Base-by-base conservation (phyloP, 2,797 vertebrate species). In the Sebastes alutus region DNA sequence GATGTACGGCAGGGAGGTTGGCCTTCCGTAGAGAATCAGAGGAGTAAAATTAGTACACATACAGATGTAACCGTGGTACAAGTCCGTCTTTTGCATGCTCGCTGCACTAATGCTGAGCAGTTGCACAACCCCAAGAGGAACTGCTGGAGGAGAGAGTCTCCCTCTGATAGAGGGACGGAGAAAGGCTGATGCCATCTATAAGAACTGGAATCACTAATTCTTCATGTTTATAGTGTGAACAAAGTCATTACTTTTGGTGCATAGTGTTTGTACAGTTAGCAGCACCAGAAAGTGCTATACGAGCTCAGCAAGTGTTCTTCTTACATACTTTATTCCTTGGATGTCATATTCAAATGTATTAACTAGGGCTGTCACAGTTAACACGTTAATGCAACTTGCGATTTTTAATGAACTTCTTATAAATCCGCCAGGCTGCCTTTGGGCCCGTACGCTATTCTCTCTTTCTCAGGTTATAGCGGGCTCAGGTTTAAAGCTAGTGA, bases 1-100 rank as follows among this genome's bases (percentile, higher is more conserved):
- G 87, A 91, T 81, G 78, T 81, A 72, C 80, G 42, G 87, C 66
- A 4, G 81, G 70, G 85, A 89, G 86, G 74, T 75, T 59, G 46
- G 84, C 75, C 81, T 55, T 85, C 78, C 75, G 5, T 46, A 3
- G 87, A 87, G 89, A 85, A 49, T 72, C 72, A 54, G 65, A 6
- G 49, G 79, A 77, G 80, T 49, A 72, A 80, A 82, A 87, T 80
- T 67, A 79, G 87, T 42, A 32, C 73, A 77, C 78, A 56, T 62
- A n/a, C 82, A 86, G 75, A 88, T 81, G 82, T 62, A 32, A 78
- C 66, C 56, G 77, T 74, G 62, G 79, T 71, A 33, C 58, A 3
- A 49, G 59, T 67, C 72, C 73, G n/a, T 80, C 70, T 78, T 64
- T 66, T 55, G 75, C 81, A 29, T 54, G 56, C 62, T 35, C 7